Evolutionary conservation across 2,113 vertebrate species (phyloP), one percentile per base, ranked within the genome.

Genomic region (Seriola rivoliana): DNA sequence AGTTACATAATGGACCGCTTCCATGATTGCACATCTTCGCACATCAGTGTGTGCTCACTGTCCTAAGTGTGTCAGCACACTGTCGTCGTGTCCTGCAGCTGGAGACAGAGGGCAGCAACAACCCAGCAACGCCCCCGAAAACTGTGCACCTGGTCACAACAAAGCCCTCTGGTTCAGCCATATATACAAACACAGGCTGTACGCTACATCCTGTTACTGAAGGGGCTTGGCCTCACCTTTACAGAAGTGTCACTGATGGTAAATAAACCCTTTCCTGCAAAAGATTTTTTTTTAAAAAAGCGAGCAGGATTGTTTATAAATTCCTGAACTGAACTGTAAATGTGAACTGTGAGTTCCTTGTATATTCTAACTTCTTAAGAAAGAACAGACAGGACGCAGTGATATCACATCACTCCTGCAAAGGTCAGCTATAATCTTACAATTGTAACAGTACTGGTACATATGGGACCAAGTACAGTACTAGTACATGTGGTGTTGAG

Each of bases 21-120:
- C 23, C 48, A 7, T 40, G n/a, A 21, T 4, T 5, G 58, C 21
- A 34, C 25, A 36, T 48, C 55, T 38, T 25, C 38, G 13, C n/a
- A 58, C 54, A 14, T 19, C 19, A 10, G 1, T 23, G 19, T 46
- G 4, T 8, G 71, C 0, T 68, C 58, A 48, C 42, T 62, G 23
- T 40, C 50, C 19, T 71, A 17, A 1, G 8, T 71, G 8, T n/a
- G 9, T 48, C 21, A 42, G 11, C 75, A 55, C 29, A 46, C 8
- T 60, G 58, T 60, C 57, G 8, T 13, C 62, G 42, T 38, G 38
- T 81, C 48, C 62, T 59, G 32, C 23, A 52, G 55, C 75, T 52
- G 60, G 42, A 75, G 66, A 67, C 67, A 72, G 57, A 74, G 46
- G 63, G 55, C 67, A 72, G 8, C 42, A 42, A 64, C 0, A 71